Base-by-base conservation (phyloP, 2,888 invertebrate species). In the Leptogaster cylindrica region DNA sequence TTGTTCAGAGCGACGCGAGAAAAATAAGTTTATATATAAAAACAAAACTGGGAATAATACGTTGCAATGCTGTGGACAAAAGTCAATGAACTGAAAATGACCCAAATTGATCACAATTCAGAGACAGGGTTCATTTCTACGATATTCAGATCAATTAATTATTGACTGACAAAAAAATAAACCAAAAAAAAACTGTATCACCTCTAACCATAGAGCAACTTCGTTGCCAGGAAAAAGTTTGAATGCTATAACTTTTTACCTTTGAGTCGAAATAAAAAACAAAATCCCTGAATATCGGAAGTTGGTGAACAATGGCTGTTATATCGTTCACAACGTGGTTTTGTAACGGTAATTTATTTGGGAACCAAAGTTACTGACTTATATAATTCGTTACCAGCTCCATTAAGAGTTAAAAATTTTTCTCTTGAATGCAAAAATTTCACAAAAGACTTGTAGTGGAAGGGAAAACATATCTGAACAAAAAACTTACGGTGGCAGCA, bases 21-120 rank as follows among this genome's bases (percentile, higher is more conserved):
- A 58, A 58, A 41, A 58, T 20, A 39, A 58, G n/a, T n/a, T n/a
- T n/a, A n/a, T n/a, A n/a, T n/a, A n/a, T n/a, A n/a, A n/a, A n/a
- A n/a, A n/a, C n/a, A n/a, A n/a, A n/a, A n/a, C n/a, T n/a, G n/a
- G n/a, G n/a, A n/a, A n/a, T n/a, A n/a, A n/a, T n/a, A n/a, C n/a
- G n/a, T n/a, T 39, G 23, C 20, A 58, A 16, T 36, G 36, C 12
- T 39, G 58, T 23, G 18, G 36, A 25, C 41, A 39, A 31, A 31
- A 63, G 63, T 63, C 63, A 63, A 63, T 63, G 63, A 63, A 63
- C 63, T 63, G 63, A 63, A 63, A 63, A 63, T 46, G 63, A 63
- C 63, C 63, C 28, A 63, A 63, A 63, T 63, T 63, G 46, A 12
- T 41, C 36, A 25, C 58, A 27, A 41, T 31, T 14, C 39, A 27